A percentile compares a stretch with the other conserved stretches of the same genome.
These are phyloP conservation scores for Machimus rusticus DNA, from an alignment of 2,888 invertebrate genomes.

Conservation along the genomic window DNA sequence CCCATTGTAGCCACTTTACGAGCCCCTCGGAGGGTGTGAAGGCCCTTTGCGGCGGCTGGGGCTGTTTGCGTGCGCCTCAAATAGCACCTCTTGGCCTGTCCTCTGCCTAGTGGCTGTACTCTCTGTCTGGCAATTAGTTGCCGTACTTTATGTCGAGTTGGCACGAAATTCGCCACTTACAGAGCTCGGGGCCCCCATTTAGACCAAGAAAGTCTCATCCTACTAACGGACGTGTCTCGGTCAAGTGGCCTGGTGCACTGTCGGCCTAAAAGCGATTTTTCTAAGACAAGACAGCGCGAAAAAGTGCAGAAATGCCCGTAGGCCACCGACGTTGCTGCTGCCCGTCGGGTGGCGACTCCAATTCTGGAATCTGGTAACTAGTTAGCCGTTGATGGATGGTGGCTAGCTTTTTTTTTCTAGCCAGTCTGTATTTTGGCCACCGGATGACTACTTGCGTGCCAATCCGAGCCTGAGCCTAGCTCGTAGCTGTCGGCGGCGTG, in stretches of 20 bases:
- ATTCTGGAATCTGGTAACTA: background rate
- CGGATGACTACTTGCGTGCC: background rate
- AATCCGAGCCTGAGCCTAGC: background rate
- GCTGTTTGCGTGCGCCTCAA: background rate
- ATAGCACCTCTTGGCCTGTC: background rate
- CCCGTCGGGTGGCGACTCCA: background rate
- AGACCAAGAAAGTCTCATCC: background rate
- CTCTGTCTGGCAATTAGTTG: conserved; percentile 22
- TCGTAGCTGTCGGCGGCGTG: background rate
- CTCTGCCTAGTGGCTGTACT: background rate
- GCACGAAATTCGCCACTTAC: background rate
- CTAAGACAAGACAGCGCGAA: background rate
- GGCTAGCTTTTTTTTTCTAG: background rate
- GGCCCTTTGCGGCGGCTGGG: background rate
- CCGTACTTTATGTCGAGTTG: background rate
- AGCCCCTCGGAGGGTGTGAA: background rate
- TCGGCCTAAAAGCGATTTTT: background rate
- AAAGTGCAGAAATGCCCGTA: background rate
- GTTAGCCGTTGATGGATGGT: background rate
- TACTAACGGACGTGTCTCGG: background rate
- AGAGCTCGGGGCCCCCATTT: background rate
- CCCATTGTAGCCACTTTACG: background rate
- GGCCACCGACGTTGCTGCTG: background rate
- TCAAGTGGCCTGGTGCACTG: background rate
- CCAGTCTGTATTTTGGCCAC: background rate